Conservation (phyloP, 2,888 invertebrate genomes). For the Glomeris marginata region DNA sequence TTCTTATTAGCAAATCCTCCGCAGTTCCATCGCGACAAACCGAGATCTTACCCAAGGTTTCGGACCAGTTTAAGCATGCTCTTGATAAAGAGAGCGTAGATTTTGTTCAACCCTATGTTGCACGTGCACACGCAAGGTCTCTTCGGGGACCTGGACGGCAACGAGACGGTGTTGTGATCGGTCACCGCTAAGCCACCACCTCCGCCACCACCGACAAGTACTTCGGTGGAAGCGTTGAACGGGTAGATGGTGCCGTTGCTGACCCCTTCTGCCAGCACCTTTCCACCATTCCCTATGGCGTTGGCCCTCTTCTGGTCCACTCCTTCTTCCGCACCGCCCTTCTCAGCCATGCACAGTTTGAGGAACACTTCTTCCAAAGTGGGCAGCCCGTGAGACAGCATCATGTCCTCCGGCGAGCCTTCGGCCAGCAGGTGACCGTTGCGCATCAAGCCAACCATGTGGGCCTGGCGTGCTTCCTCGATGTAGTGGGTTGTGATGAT, state of each 20-base stretch:
- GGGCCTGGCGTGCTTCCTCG: conserved; percentile 52
- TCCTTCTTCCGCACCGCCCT: no score
- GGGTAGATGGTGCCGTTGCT: conserved; percentile 8
- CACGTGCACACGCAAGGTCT: conserved; percentile 4
- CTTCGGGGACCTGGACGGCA: conserved; percentile 1
- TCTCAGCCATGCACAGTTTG: conserved; percentile 23
- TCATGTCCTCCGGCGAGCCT: conserved; percentile 24
- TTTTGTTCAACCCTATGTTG: conserved; percentile 12
- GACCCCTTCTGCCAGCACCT: not conserved
- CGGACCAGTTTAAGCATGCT: conserved; percentile 14
- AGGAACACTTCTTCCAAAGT: conserved; percentile 31
- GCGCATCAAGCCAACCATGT: conserved; percentile 43
- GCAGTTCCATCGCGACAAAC: no score
- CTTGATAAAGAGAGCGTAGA: conserved; percentile 12
- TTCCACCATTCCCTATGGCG: no score
- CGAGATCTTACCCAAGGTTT: conserved; percentile 12
- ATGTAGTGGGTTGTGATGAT: conserved; percentile 32
- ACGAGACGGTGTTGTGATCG: no score
- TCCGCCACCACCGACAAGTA: conserved; percentile 5
- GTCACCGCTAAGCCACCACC: no score
- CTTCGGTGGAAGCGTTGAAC: conserved; percentile 7
- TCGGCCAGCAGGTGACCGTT: conserved; percentile 30
- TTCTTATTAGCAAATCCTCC: not conserved
- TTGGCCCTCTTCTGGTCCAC: no score
- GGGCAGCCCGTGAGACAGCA: conserved; percentile 21